These are phyloP conservation scores for Emberiza fucata DNA, from an alignment of 2,113 vertebrate species.

Conservation along the genomic window DNA sequence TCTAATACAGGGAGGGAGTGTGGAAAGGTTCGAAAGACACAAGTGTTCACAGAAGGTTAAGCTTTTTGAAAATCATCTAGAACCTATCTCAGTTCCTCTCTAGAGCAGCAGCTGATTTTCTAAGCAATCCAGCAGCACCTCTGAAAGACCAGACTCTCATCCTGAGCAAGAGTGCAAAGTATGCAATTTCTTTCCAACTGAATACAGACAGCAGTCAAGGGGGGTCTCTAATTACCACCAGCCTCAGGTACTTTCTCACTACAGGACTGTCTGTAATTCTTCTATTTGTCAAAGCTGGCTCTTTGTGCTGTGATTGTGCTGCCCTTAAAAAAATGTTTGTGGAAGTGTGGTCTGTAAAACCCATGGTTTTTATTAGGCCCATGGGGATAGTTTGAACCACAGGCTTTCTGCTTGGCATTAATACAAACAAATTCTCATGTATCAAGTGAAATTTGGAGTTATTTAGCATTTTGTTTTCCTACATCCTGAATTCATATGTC, in stretches of 20 bases:
- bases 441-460: neutral
- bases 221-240: slow-evolving; percentile 29
- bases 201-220: neutral
- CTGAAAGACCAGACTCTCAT: neutral
- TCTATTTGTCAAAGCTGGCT: slow-evolving; percentile 9
- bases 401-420: slow-evolving; percentile 27
- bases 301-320: neutral
- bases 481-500: neutral
- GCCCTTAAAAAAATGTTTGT: slow-evolving; percentile 18
- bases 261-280: slow-evolving; percentile 10
- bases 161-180: neutral
- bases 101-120: neutral
- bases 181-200: neutral
- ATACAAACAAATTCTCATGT: neutral
- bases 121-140: neutral
- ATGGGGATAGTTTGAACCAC: slow-evolving; percentile 5
- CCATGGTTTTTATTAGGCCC: neutral
- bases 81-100: neutral
- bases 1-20: neutral
- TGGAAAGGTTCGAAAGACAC: neutral
- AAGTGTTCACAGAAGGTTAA: neutral
- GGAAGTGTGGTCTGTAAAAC: neutral
- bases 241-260: slow-evolving; percentile 34
- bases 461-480: slow-evolving; percentile 9
- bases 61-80: neutral